These are phyloP conservation scores for Gobio gobio DNA, from an alignment of 2,113 vertebrate genomes.

Conservation along the genomic window DNA sequence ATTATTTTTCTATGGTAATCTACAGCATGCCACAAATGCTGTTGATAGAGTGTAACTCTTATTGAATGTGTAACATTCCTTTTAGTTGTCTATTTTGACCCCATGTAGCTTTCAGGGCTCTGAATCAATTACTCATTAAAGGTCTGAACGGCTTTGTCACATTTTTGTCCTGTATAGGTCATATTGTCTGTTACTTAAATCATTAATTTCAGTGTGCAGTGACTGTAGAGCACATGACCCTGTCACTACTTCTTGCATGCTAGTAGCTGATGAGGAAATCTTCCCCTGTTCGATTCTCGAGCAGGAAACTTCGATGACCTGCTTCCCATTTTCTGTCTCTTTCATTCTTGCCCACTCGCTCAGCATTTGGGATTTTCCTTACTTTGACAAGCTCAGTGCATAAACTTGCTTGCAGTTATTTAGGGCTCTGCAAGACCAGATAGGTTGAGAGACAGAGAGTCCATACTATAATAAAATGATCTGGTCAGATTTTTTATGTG, in stretches of 20 bases:
- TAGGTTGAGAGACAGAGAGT: not conserved
- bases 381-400: too few species aligned
- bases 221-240: not conserved
- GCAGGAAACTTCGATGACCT: slow-evolving; percentile 30
- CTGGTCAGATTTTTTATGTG: not conserved
- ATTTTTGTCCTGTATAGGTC: not conserved
- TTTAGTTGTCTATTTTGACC: not conserved
- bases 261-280: slow-evolving; percentile 27
- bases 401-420: not conserved
- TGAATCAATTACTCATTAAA: slow-evolving; percentile 1
- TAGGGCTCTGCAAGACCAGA: not conserved
- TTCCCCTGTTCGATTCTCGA: not conserved
- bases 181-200: not conserved
- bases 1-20: not conserved
- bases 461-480: not conserved
- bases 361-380: too few species aligned
- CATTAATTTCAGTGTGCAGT: not conserved
- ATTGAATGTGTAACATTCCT: not conserved
- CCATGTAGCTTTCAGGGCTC: not conserved
- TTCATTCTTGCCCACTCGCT: not conserved
- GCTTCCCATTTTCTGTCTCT: not conserved
- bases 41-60: too few species aligned
- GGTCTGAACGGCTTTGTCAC: not conserved
- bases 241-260: not conserved
- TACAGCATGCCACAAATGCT: not conserved